Evolutionary conservation across 2,797 vertebrate genomes (phyloP).

Genomic region (Hipposideros larvatus): DNA sequence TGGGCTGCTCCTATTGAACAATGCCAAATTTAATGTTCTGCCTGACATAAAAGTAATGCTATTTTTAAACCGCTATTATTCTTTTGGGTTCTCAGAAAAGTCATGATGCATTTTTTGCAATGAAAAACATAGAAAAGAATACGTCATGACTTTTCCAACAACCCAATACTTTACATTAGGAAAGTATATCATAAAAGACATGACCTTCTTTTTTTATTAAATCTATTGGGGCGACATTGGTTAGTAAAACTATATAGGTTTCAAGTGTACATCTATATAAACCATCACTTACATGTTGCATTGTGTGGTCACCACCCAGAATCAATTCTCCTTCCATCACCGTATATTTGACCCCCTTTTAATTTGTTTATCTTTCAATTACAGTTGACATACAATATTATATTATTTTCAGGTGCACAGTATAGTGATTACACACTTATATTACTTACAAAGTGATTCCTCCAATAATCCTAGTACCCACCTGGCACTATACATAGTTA

Average conservation of each 20-base stretch:
- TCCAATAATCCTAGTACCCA: background rate
- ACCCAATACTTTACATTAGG: conserved; percentile 18
- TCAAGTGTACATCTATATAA: too few relatives aligned
- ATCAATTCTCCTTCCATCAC: too few relatives aligned
- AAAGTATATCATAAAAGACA: conserved; percentile 66
- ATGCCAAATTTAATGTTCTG: conserved; percentile 78
- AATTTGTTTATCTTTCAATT: too few relatives aligned
- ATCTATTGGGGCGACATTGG: background rate
- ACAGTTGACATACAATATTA: too few relatives aligned
- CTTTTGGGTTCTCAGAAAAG: background rate
- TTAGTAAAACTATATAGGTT: too few relatives aligned
- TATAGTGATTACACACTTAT: background rate
- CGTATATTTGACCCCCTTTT: too few relatives aligned
- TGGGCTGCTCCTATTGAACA: conserved; percentile 56
- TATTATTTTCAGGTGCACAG: too few relatives aligned
- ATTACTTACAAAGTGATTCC: background rate
- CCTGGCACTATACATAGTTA: background rate
- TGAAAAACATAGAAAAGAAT: too few relatives aligned
- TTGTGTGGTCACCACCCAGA: too few relatives aligned
- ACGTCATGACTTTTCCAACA: too few relatives aligned
- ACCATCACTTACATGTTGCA: too few relatives aligned
- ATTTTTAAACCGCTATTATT: conserved; percentile 36
- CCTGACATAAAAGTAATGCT: conserved; percentile 53
- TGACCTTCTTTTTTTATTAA: background rate
- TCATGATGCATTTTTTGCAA: too few relatives aligned